phyloP scores from a whole-genome alignment of 2,797 vertebrate genomes.

The Microchirus variegatus region DNA sequence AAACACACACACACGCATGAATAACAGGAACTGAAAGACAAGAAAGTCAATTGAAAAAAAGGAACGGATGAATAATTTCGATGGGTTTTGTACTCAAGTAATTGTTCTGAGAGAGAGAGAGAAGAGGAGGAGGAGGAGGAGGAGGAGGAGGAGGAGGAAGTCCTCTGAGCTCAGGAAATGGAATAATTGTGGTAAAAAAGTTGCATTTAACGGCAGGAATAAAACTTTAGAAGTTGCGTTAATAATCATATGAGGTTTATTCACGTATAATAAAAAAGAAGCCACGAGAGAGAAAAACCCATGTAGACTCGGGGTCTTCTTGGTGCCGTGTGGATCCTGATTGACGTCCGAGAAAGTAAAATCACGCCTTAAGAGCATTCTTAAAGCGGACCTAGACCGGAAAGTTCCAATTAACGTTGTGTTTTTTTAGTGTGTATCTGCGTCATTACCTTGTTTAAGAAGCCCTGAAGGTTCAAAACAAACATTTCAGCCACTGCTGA shows the following conservation, averaged over 20 bases:
- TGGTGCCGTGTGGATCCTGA: no score
- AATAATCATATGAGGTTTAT: neutral
- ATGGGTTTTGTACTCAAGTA: slow-evolving; percentile 63
- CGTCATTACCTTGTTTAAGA: no score
- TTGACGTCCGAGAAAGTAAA: no score
- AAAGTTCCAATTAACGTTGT: no score
- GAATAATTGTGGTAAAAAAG: slow-evolving; percentile 58
- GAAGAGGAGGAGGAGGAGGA: slow-evolving; percentile 15
- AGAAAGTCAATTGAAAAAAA: slow-evolving; percentile 64
- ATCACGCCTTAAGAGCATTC: no score
- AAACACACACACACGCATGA: slow-evolving; percentile 64
- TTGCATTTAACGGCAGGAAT: slow-evolving; percentile 40
- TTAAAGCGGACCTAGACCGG: no score
- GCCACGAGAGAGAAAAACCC: no score
- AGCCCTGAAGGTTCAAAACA: no score
- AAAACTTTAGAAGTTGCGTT: slow-evolving; percentile 28
- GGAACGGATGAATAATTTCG: slow-evolving; percentile 64
- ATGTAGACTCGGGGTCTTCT: no score
- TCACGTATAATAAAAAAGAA: no score
- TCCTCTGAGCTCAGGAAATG: slow-evolving; percentile 49
- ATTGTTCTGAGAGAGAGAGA: slow-evolving; percentile 49
- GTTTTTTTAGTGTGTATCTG: no score
- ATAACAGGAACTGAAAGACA: slow-evolving; percentile 64
- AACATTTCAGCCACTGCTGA: no score
- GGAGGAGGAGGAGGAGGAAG: slow-evolving; percentile 45